Percentiles rank a stretch among this genome's conserved stretches.
Evolutionary conservation across 2,797 vertebrate species (phyloP).

Genomic region (Craterocephalus amniculus): DNA sequence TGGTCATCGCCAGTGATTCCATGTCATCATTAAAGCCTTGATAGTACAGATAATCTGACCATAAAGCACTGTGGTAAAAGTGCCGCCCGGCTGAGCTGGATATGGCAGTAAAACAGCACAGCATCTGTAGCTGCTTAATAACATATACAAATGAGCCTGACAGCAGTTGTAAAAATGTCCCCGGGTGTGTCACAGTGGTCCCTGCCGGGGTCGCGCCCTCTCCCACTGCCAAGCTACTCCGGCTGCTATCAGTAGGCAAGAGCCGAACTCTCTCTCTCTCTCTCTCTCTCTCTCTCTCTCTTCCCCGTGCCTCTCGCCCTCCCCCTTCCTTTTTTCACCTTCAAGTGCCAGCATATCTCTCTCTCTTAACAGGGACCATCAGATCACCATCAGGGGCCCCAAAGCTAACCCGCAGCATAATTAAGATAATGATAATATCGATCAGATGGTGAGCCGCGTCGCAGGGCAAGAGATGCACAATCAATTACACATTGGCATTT

Average conservation of each 20-base stretch:
- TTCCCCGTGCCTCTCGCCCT: not conserved
- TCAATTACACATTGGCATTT: slow-evolving; percentile 81
- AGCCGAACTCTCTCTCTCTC: slow-evolving; percentile 20
- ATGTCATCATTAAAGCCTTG: slow-evolving; percentile 64
- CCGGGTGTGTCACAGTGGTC: slow-evolving; percentile 47
- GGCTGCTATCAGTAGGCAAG: slow-evolving; percentile 69
- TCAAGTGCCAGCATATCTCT: slow-evolving; percentile 71
- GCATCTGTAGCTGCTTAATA: slow-evolving; percentile 75
- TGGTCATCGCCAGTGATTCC: slow-evolving; percentile 38
- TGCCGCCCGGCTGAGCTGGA: slow-evolving; percentile 59
- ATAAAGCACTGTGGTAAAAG: slow-evolving; percentile 71
- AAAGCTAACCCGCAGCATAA: slow-evolving; percentile 71
- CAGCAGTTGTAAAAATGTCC: slow-evolving; percentile 65
- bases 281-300: not conserved
- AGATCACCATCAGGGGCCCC: slow-evolving; percentile 55
- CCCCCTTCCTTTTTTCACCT: slow-evolving; percentile 36
- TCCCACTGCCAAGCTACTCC: slow-evolving; percentile 63
- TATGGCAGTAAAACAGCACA: slow-evolving; percentile 64
- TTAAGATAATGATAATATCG: slow-evolving; percentile 82
- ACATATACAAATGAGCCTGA: slow-evolving; percentile 76
- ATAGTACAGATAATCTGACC: slow-evolving; percentile 73
- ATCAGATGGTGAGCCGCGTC: slow-evolving; percentile 73
- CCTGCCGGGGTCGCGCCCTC: slow-evolving; percentile 62
- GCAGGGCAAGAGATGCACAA: slow-evolving; percentile 72
- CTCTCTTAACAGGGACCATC: slow-evolving; percentile 77